phyloP scores from a whole-genome alignment of 2,113 vertebrate genomes.

The Gopherus evgoodei region DNA sequence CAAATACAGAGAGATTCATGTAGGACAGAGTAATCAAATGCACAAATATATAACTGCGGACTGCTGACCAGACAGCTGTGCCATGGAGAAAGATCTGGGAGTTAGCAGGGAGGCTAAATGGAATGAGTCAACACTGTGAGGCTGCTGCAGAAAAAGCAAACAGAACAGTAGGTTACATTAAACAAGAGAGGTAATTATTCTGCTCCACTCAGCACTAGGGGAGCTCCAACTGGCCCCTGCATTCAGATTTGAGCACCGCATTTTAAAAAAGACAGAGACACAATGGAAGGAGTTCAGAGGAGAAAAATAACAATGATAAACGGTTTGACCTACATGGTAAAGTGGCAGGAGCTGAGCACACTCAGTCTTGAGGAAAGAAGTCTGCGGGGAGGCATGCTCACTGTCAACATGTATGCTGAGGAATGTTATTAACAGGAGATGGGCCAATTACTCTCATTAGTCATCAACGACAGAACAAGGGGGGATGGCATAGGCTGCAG shows the following conservation, averaged over 20 bases:
- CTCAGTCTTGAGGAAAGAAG: neutral
- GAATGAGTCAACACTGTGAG: conserved; percentile 51
- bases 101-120: conserved; percentile 43
- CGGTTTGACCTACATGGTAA: neutral
- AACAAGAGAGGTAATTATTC: conserved; percentile 53
- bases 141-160: conserved; percentile 46
- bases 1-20: conserved; percentile 14
- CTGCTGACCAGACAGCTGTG: conserved; percentile 62
- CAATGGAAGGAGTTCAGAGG: neutral
- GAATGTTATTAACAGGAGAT: neutral
- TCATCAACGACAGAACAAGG: neutral
- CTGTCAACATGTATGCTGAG: rapidly evolving
- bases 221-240: neutral
- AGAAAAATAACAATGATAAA: conserved; percentile 48
- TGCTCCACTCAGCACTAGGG: conserved; percentile 41
- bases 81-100: conserved; percentile 20
- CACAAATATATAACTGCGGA: conserved; percentile 61
- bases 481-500: neutral
- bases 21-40: conserved; percentile 63
- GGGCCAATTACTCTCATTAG: neutral
- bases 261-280: neutral
- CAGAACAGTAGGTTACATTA: conserved; percentile 58
- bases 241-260: neutral
- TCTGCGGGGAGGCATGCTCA: neutral
- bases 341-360: neutral